Conservation (phyloP, 2,888 invertebrate genomes). For the Agrochola lychnidis region DNA sequence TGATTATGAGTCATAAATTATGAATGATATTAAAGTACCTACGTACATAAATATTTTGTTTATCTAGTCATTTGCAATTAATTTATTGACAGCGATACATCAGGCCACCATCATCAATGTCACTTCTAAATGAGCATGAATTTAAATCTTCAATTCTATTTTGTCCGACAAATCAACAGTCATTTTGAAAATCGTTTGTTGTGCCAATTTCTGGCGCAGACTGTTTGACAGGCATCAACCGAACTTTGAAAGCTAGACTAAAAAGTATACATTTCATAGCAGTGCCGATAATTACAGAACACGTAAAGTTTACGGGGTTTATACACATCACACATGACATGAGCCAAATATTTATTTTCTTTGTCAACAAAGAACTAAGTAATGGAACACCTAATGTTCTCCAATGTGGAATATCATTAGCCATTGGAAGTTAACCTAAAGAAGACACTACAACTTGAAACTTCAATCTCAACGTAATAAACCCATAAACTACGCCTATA, state of each 20-base stretch:
- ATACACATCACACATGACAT: neutral
- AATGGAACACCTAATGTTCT: neutral
- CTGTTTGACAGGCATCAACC: constrained; percentile 54
- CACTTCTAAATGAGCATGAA: constrained; percentile 10
- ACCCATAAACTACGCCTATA: too few relatives aligned
- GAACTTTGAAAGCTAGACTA: constrained; percentile 51
- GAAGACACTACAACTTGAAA: neutral
- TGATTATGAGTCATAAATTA: constrained; percentile 16
- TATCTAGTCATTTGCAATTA: constrained; percentile 12
- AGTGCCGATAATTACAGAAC: constrained; percentile 36
- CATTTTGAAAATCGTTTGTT: constrained; percentile 35
- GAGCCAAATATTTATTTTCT: constrained; percentile 11
- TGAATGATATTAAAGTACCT: constrained; percentile 1
- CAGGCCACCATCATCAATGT: neutral
- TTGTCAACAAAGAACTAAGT: constrained; percentile 5
- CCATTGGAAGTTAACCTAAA: neutral
- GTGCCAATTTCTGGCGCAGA: constrained; percentile 39
- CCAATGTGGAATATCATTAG: neutral
- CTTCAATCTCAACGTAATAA: neutral
- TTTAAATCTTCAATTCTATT: constrained; percentile 19
- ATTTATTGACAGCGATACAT: constrained; percentile 33
- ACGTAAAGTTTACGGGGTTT: constrained; percentile 8
- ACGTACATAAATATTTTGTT: constrained; percentile 8
- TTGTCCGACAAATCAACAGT: constrained; percentile 3
- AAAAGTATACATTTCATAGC: constrained; percentile 48